Evolutionary conservation across 2,797 vertebrate genomes (phyloP).

Genomic region (Petrocephalus schoutedeni): DNA sequence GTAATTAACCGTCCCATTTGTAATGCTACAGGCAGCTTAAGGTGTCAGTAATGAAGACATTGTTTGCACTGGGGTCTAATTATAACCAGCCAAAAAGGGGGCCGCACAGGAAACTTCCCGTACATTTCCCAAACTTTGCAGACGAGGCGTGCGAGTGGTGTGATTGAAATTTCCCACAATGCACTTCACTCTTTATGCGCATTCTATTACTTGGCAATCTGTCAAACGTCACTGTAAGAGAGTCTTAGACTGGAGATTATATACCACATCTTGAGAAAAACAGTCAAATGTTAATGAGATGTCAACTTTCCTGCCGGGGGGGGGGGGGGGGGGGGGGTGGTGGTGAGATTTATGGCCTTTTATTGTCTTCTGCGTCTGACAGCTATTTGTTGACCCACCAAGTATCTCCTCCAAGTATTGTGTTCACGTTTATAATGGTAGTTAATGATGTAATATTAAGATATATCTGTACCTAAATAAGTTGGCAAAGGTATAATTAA

Average conservation of each 20-base stretch:
- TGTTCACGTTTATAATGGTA: not conserved
- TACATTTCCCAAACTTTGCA: not conserved
- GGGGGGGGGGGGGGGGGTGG: no score
- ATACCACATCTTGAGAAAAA: not conserved
- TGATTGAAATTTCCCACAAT: not conserved
- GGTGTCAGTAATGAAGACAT: not conserved
- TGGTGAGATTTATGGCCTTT: not conserved
- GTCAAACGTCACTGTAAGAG: not conserved
- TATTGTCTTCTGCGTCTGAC: not conserved
- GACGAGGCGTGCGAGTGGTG: not conserved
- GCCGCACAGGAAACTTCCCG: not conserved
- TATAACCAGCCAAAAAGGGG: not conserved
- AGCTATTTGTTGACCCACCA: not conserved
- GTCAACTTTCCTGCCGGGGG: not conserved
- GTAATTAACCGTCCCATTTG: constrained; percentile 1
- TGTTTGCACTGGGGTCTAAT: not conserved
- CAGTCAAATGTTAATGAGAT: constrained; percentile 8
- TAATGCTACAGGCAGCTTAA: not conserved
- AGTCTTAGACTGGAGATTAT: not conserved
- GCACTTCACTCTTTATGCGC: not conserved
- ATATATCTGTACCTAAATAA: not conserved
- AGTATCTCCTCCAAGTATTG: not conserved
- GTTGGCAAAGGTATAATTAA: not conserved
- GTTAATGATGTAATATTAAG: not conserved
- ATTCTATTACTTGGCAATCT: not conserved